Base-by-base conservation (phyloP, 2,797 vertebrate species). In the Adrianichthys oophorus region DNA sequence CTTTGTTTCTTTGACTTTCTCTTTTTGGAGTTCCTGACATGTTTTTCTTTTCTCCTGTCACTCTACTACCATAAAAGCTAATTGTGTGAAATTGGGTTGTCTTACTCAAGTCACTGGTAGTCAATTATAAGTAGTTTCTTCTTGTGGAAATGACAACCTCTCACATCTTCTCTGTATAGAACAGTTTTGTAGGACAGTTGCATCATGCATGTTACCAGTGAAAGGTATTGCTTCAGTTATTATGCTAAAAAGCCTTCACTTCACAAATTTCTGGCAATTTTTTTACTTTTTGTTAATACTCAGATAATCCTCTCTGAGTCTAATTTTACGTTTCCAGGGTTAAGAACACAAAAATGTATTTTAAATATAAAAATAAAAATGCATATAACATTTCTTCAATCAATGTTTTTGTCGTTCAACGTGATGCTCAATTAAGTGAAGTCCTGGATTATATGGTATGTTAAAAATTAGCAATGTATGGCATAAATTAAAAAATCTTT, bases 1-100 rank as follows among this genome's bases (percentile, higher is more conserved):
- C 21, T 62, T 68, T 68, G 44, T 48, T 59, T 53, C 59, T 69
- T 80, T 12, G 42, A 78, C 84, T 87, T 78, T 77, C 70, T 81
- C 52, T 54, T 76, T 79, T 40, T 42, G 46, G 26, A 66, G 46
- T 76, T 58, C 41, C 72, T 81, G 69, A 76, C 65, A 74, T 84
- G 69, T 77, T 79, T 77, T 59, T 72, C 61, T 71, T 70, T 65
- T 68, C 50, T 70, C 52, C 54, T 32, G 47, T 69, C 67, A 65
- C 61, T 79, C 76, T 77, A 62, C 78, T 67, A 79, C 61, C 70
- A 83, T 79, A 87, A 80, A 82, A 83, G 69, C 67, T 78, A 85
- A 87, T 87, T 80, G 68, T 88, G 70, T 79, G 76, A 87, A 83
- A 88, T 87, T 69, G 86, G 76, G 64, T 75, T 70, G 85, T 85